These are phyloP conservation scores for Andrena dorsata DNA, from an alignment of 2,888 invertebrate genomes.

Conservation along the genomic window DNA sequence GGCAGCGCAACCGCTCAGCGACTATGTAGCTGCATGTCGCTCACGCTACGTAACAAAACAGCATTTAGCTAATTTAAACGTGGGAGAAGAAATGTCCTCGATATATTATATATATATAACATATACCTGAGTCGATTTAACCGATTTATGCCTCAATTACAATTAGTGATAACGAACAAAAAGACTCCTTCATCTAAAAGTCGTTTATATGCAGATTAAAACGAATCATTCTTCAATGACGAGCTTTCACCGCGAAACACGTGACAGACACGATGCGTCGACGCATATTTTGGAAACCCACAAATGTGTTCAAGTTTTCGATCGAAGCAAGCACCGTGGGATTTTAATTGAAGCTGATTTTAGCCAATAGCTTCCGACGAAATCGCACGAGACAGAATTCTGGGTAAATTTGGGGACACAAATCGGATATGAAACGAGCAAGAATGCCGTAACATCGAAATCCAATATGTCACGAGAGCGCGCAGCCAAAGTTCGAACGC, in stretches of 20 bases:
- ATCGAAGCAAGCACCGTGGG: background rate
- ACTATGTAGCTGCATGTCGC: too few species aligned
- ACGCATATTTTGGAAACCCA: background rate
- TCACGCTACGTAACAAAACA: too few species aligned
- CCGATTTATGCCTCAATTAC: too few species aligned
- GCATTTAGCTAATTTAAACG: too few species aligned
- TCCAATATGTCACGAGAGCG: background rate
- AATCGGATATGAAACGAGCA: slow-evolving; percentile 1
- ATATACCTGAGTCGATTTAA: too few species aligned
- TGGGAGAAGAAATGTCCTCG: too few species aligned
- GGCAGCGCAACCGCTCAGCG: too few species aligned
- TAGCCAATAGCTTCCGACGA: slow-evolving; percentile 1
- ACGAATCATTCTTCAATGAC: background rate
- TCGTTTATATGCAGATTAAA: slow-evolving; percentile 38
- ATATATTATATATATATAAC: too few species aligned
- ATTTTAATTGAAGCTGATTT: slow-evolving; percentile 21
- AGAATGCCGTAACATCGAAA: background rate
- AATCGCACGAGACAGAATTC: slow-evolving; percentile 5
- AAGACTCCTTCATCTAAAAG: background rate
- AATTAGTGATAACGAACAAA: slow-evolving; percentile 34
- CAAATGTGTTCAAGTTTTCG: background rate
- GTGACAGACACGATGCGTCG: background rate
- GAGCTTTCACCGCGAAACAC: background rate
- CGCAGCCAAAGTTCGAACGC: background rate
- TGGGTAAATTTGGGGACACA: background rate